Percentiles rank a stretch among this genome's conserved stretches.
Evolutionary conservation across 2,113 vertebrate genomes (phyloP).

Genomic region (Mustelus asterias): DNA sequence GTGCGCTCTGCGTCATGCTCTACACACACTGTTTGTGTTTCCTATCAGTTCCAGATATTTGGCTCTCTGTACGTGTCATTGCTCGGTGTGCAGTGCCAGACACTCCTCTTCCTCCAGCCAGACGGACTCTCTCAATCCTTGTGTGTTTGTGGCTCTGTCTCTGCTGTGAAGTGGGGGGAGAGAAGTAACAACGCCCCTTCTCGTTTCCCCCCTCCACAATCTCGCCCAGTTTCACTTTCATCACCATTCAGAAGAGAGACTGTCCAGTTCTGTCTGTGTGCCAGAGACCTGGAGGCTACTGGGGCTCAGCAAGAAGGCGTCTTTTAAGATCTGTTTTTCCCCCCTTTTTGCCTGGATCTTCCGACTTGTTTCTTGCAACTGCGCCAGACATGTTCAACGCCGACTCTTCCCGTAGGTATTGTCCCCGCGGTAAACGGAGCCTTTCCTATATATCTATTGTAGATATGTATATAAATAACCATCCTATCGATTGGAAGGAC

Average conservation of each 20-base stretch:
- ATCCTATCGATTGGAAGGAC: background rate
- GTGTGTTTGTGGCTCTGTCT: background rate
- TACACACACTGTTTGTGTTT: background rate
- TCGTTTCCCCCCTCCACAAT: background rate
- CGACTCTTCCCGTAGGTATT: slow-evolving; percentile 33
- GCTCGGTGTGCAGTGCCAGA: background rate
- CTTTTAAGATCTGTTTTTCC: too few species aligned
- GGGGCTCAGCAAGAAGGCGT: background rate
- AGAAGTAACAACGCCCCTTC: background rate
- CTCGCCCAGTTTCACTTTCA: background rate
- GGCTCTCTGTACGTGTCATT: background rate
- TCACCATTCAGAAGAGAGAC: background rate
- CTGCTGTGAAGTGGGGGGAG: background rate
- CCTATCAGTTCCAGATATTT: background rate
- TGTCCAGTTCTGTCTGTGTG: background rate
- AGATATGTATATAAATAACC: background rate
- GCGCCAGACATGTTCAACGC: slow-evolving; percentile 31
- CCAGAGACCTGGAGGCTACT: background rate
- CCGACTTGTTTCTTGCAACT: background rate
- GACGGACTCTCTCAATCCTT: background rate
- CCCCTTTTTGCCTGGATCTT: background rate
- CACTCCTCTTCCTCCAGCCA: background rate
- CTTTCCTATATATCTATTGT: background rate
- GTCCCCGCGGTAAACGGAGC: background rate
- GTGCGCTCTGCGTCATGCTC: background rate